Conservation (phyloP, 2,113 vertebrate species). For the Monarcha castaneiventris region DNA sequence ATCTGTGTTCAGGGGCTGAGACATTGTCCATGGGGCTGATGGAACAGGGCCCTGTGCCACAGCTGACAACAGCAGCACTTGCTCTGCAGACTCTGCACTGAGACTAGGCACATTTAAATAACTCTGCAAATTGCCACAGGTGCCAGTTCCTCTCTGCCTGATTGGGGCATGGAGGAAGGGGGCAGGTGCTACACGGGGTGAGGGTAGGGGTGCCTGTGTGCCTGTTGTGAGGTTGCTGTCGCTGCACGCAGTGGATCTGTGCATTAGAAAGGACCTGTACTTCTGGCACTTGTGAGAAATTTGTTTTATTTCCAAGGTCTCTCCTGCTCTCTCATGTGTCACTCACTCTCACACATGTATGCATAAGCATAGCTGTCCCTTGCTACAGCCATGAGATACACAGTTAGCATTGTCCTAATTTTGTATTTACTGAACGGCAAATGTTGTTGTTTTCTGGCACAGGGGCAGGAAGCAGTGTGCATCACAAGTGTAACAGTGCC, state of each 20-base stretch:
- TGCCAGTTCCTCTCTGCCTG: neutral
- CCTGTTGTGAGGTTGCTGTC: neutral
- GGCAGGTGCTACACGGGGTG: neutral
- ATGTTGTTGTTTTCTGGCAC: conserved; percentile 29
- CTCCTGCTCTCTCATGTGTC: accelerated
- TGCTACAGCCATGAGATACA: neutral
- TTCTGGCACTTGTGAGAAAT: neutral
- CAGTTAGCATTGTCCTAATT: neutral
- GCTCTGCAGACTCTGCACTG: neutral
- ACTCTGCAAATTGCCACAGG: neutral
- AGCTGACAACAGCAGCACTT: neutral
- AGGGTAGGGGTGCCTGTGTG: accelerated
- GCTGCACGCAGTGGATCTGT: neutral
- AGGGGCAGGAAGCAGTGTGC: conserved; percentile 98
- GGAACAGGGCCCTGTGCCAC: neutral
- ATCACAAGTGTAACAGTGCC: conserved; percentile 99
- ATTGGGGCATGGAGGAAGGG: neutral
- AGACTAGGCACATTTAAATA: neutral
- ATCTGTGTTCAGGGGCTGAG: neutral
- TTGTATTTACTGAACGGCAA: neutral
- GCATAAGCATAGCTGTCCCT: neutral
- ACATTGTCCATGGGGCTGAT: neutral
- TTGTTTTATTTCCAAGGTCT: neutral
- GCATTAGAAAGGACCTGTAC: neutral
- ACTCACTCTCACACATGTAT: accelerated